Evolutionary conservation across 2,888 invertebrate genomes (phyloP).

Genomic region (Ernsta delagoae): DNA sequence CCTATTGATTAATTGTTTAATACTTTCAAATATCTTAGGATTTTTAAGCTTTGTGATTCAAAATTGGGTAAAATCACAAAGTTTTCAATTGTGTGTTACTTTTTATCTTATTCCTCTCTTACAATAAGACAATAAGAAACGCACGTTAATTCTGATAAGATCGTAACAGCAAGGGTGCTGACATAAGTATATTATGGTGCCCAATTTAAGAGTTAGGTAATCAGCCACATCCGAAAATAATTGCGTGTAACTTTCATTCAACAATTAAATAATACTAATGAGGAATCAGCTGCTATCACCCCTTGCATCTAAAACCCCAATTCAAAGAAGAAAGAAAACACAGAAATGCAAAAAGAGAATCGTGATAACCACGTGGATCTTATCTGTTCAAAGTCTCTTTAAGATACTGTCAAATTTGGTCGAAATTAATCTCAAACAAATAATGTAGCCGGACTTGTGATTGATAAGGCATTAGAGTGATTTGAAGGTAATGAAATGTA

Average conservation of each 20-base stretch:
- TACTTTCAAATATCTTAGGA: too few species aligned
- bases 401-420: slow-evolving; percentile 4
- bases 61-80: too few species aligned
- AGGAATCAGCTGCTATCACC: slow-evolving; percentile 26
- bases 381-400: slow-evolving; percentile 5
- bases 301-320: background rate
- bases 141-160: slow-evolving; percentile 18
- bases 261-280: slow-evolving; percentile 39
- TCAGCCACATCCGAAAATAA: slow-evolving; percentile 39
- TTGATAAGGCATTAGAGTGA: slow-evolving; percentile 6
- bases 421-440: background rate
- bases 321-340: background rate
- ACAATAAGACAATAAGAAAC: background rate
- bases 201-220: slow-evolving; percentile 40
- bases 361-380: background rate
- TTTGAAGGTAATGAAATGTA: background rate
- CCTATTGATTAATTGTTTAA: too few species aligned
- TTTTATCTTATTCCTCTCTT: background rate
- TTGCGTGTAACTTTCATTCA: slow-evolving; percentile 35
- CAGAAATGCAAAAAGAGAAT: background rate
- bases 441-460: slow-evolving; percentile 2
- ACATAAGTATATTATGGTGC: slow-evolving; percentile 32
- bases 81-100: background rate
- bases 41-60: too few species aligned
- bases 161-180: slow-evolving; percentile 30